phyloP scores from a whole-genome alignment of 2,888 invertebrate genomes.

The Silvanus unidentatus region DNA sequence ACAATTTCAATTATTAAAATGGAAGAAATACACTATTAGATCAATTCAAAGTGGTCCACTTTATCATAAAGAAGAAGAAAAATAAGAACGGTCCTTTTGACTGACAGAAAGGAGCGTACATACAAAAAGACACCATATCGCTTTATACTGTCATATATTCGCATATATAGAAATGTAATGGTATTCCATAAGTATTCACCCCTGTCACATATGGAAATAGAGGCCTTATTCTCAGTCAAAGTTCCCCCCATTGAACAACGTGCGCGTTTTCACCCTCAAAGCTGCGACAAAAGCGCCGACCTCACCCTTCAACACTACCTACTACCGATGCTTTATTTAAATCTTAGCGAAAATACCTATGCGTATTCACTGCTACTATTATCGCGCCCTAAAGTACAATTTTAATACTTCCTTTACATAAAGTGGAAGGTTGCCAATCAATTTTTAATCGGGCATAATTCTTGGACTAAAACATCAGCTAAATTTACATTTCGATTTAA shows the following conservation, averaged over 20 bases:
- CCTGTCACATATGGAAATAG: conserved; percentile 33
- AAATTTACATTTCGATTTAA: too few relatives aligned
- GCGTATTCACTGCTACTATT: conserved; percentile 27
- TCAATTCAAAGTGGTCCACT: too few relatives aligned
- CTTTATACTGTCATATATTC: conserved; percentile 13
- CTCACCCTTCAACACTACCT: conserved; percentile 17
- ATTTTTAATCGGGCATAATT: too few relatives aligned
- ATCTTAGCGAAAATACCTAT: conserved; percentile 32
- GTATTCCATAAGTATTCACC: conserved; percentile 33
- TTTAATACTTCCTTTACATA: conserved; percentile 21
- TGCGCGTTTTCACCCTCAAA: conserved; percentile 12
- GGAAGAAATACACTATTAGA: too few relatives aligned
- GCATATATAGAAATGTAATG: conserved; percentile 24
- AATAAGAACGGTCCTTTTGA: too few relatives aligned
- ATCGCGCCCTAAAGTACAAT: conserved; percentile 17
- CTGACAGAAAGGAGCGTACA: too few relatives aligned
- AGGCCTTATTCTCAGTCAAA: too few relatives aligned
- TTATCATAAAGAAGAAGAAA: too few relatives aligned
- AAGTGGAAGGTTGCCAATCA: too few relatives aligned
- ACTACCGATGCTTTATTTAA: conserved; percentile 28
- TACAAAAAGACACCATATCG: conserved; percentile 7
- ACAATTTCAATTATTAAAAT: too few relatives aligned
- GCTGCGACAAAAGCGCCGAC: conserved; percentile 11
- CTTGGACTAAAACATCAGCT: too few relatives aligned
- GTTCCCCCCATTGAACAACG: too few relatives aligned